These are phyloP conservation scores for Microchrysa polita DNA, from an alignment of 2,888 invertebrate species.

Conservation along the genomic window DNA sequence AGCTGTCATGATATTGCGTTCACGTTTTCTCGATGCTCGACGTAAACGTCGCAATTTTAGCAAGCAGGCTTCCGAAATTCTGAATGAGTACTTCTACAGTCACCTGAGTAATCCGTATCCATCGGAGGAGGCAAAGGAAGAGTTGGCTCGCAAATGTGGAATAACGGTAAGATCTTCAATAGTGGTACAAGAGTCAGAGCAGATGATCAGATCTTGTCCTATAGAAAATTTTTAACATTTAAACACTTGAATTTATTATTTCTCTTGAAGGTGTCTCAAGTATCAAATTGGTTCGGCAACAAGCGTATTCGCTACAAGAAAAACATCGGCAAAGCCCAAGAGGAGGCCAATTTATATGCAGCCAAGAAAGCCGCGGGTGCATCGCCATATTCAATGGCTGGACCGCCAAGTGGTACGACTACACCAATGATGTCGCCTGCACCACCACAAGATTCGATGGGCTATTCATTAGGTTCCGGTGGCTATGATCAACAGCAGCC, in stretches of 20 bases:
- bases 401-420: constrained; percentile 87
- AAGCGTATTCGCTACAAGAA: constrained; percentile 99
- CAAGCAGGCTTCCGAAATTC: constrained; percentile 99
- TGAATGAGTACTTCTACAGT: constrained; percentile 99
- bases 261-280: constrained; percentile 69
- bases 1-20: constrained; percentile 96
- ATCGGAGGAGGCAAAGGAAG: constrained; percentile 99
- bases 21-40: constrained; percentile 78
- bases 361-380: constrained; percentile 97
- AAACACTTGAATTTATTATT: not conserved
- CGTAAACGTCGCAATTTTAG: constrained; percentile 98
- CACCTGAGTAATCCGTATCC: constrained; percentile 99
- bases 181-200: not conserved
- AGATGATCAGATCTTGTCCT: too few relatives aligned
- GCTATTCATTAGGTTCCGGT: constrained; percentile 91
- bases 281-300: constrained; percentile 99
- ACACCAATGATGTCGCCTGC: constrained; percentile 97
- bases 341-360: constrained; percentile 98
- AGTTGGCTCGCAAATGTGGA: constrained; percentile 97
- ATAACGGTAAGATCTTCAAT: constrained; percentile 79
- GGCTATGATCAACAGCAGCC: constrained; percentile 90
- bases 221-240: too few relatives aligned
- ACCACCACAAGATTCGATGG: constrained; percentile 91
- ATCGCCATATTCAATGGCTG: constrained; percentile 88
- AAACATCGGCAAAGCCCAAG: constrained; percentile 99